A percentile compares a stretch with the other conserved stretches of the same genome.
These are phyloP conservation scores for Caenorhabditis sp. DNA, from an alignment of 2,888 invertebrate genomes.

Conservation along the genomic window DNA sequence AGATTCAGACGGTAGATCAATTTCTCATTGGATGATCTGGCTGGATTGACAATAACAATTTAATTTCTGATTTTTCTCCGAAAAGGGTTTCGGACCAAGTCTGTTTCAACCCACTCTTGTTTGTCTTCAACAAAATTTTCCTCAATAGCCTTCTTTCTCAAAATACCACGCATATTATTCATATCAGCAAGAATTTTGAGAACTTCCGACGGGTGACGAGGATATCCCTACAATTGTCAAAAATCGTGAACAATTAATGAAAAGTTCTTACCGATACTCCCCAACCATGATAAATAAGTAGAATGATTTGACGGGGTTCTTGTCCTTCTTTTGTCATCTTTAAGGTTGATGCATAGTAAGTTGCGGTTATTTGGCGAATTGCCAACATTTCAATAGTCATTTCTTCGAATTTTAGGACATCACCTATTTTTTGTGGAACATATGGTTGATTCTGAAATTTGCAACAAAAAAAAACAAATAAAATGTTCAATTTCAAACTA, in stretches of 20 bases:
- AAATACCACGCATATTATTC: slow-evolving; percentile 50
- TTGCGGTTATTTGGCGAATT: slow-evolving; percentile 13
- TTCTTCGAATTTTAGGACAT: slow-evolving; percentile 16
- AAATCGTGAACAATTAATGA: background rate
- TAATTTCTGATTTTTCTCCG: too few species aligned
- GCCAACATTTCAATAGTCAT: slow-evolving; percentile 20
- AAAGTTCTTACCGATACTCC: slow-evolving; percentile 5
- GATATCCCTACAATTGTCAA: slow-evolving; percentile 28
- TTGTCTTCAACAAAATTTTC: slow-evolving; percentile 12
- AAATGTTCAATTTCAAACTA: background rate
- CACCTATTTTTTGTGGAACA: slow-evolving; percentile 20
- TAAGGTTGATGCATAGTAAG: slow-evolving; percentile 16
- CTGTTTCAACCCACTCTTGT: too few species aligned
- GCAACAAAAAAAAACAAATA: too few species aligned
- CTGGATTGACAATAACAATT: too few species aligned
- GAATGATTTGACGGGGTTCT: slow-evolving; percentile 1
- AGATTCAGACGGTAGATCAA: too few species aligned
- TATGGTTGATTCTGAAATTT: slow-evolving; percentile 18
- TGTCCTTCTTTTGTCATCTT: slow-evolving; percentile 18
- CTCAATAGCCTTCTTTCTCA: slow-evolving; percentile 27
- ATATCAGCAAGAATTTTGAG: slow-evolving; percentile 53
- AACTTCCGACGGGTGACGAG: slow-evolving; percentile 48
- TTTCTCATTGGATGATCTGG: too few species aligned
- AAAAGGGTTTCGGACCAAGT: too few species aligned
- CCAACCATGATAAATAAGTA: slow-evolving; percentile 23